These are phyloP conservation scores for Eupithecia subumbrata DNA, from an alignment of 2,888 invertebrate species.

Conservation along the genomic window DNA sequence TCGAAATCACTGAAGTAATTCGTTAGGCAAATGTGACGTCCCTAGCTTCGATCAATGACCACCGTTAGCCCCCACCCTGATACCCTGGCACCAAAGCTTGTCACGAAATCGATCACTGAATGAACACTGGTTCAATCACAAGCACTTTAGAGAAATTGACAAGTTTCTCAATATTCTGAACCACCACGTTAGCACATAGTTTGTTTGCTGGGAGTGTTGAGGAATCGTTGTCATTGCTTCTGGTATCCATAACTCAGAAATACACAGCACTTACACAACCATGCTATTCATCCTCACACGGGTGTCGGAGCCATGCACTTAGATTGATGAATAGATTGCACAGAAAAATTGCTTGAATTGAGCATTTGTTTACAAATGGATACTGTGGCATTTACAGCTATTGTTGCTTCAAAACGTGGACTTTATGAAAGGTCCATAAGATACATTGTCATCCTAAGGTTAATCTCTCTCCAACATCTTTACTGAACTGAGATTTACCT, in stretches of 20 bases:
- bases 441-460: not conserved
- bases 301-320: conserved; percentile 64
- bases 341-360: conserved; percentile 48
- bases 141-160: conserved; percentile 60
- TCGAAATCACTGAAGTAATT: conserved; percentile 76
- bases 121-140: conserved; percentile 60
- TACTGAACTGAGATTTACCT: not conserved
- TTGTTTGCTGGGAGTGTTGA: conserved; percentile 12
- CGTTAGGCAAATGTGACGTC: conserved; percentile 81
- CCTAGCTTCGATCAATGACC: conserved; percentile 77
- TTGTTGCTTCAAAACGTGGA: not conserved
- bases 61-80: conserved; percentile 67
- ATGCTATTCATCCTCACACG: conserved; percentile 67
- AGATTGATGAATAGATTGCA: conserved; percentile 68
- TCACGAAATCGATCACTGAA: conserved; percentile 55
- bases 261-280: conserved; percentile 81
- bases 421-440: not conserved
- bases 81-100: conserved; percentile 73
- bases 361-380: not conserved
- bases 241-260: conserved; percentile 72
- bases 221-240: conserved; percentile 66
- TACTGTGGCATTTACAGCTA: not conserved
- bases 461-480: not conserved
- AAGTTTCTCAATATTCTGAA: conserved; percentile 47
- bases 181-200: conserved; percentile 31